Evolutionary conservation across 2,113 vertebrate genomes (phyloP).

Genomic region (Chionomys nivalis): DNA sequence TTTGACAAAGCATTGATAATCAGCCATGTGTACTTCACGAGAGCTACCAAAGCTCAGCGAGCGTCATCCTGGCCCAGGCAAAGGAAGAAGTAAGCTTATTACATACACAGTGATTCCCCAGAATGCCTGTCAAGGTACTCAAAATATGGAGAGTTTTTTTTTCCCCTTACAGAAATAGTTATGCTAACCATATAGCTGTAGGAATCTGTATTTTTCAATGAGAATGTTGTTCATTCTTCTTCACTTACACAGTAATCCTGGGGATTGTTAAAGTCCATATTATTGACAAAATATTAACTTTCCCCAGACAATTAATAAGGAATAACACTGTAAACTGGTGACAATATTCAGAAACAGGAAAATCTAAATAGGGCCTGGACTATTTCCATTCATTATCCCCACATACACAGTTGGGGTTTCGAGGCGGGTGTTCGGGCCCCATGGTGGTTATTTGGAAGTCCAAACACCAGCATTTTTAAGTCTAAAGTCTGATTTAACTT

Average conservation of each 20-base stretch:
- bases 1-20: background rate
- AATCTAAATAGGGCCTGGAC: background rate
- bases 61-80: background rate
- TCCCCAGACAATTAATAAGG: background rate
- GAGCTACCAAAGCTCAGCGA: background rate
- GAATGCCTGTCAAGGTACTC: background rate
- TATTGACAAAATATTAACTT: background rate
- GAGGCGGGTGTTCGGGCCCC: rapidly evolving
- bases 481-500: background rate
- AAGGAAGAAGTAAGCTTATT: background rate
- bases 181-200: background rate
- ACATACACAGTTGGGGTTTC: rapidly evolving
- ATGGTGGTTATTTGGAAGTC: background rate
- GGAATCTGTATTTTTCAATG: background rate
- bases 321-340: background rate
- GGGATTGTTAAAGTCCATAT: background rate
- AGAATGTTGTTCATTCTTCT: background rate
- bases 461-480: background rate
- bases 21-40: background rate
- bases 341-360: background rate
- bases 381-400: background rate
- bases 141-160: background rate
- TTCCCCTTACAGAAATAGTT: background rate
- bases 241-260: background rate
- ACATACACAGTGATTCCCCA: background rate